Conservation (phyloP, 2,888 invertebrate genomes). For the Diadegma fenestrale region DNA sequence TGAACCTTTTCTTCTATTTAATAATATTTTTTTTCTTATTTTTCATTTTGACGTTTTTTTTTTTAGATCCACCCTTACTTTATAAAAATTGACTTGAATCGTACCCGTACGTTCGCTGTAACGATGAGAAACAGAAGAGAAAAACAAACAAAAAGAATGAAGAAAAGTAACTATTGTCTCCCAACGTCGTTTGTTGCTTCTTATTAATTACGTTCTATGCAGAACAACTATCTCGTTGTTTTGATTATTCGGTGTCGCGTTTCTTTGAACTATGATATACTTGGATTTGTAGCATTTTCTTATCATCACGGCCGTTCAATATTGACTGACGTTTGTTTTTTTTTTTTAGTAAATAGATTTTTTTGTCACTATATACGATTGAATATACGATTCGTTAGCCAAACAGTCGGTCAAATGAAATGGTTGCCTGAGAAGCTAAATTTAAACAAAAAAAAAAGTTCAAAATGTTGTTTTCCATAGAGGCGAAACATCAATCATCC, state of each 20-base stretch:
- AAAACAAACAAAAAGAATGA: background rate
- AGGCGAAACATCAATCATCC: background rate
- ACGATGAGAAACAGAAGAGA: conserved; percentile 29
- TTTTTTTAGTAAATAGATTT: background rate
- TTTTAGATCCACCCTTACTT: conserved; percentile 60
- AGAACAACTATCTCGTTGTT: conserved; percentile 57
- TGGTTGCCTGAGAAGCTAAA: background rate
- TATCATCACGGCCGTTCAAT: conserved; percentile 65
- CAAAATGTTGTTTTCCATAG: conserved; percentile 30
- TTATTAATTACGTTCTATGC: conserved; percentile 40
- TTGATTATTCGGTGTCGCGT: conserved; percentile 49
- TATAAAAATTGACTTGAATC: conserved; percentile 77
- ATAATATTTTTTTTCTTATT: background rate
- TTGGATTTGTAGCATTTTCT: conserved; percentile 44
- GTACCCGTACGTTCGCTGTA: conserved; percentile 65
- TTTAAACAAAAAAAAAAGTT: conserved; percentile 21
- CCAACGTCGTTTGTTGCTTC: conserved; percentile 32
- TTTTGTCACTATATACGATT: background rate
- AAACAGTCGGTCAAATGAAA: conserved; percentile 12
- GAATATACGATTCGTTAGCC: conserved; percentile 1
- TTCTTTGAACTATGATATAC: conserved; percentile 35
- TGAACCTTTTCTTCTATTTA: background rate
- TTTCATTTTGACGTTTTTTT: background rate
- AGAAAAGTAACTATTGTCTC: conserved; percentile 34
- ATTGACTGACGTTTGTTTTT: conserved; percentile 65